Evolutionary conservation across 2,113 vertebrate genomes (phyloP).

Genomic region (Cnemophilus loriae): DNA sequence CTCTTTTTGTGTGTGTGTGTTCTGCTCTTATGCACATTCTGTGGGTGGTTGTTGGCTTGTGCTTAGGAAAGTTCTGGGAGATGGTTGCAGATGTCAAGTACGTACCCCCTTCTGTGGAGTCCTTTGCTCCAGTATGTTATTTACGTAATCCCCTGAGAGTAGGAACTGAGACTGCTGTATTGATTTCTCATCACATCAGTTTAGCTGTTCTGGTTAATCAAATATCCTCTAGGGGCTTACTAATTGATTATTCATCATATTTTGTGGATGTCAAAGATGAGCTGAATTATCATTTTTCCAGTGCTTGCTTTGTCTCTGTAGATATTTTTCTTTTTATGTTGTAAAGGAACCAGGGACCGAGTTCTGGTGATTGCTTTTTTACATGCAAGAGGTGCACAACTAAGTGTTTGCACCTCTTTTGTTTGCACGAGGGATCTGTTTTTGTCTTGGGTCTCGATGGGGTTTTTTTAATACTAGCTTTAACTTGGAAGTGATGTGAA

Average conservation of each 20-base stretch:
- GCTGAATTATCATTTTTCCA: neutral
- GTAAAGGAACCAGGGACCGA: neutral
- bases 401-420: neutral
- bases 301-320: neutral
- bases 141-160: neutral
- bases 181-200: neutral
- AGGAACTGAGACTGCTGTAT: neutral
- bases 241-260: neutral
- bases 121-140: neutral
- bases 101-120: neutral
- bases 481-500: neutral
- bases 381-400: rapidly evolving
- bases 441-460: neutral
- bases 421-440: neutral
- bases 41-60: neutral
- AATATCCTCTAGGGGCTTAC: neutral
- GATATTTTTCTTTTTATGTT: neutral
- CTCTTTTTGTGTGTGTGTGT: neutral
- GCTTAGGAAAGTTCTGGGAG: neutral
- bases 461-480: neutral
- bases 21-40: neutral
- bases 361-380: neutral
- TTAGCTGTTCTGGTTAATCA: neutral
- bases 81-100: neutral
- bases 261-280: neutral